Evolutionary conservation across 2,797 vertebrate species (phyloP).

Genomic region (Xyrichtys novacula): DNA sequence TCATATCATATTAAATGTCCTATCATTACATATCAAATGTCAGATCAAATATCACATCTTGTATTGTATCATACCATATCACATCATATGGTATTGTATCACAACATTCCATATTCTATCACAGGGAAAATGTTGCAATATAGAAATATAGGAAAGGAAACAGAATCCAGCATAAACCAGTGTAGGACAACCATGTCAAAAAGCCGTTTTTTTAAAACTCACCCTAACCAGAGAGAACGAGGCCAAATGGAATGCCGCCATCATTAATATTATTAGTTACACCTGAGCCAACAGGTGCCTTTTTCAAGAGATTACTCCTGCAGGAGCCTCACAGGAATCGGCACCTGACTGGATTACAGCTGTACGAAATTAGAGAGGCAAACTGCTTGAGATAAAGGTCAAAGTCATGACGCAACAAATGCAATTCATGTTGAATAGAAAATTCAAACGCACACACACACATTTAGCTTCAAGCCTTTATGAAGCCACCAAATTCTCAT

Average conservation of each 20-base stretch:
- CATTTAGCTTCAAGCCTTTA: not conserved
- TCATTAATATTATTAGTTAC: conserved; percentile 15
- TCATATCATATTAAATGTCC: too few relatives aligned
- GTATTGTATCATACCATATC: not conserved
- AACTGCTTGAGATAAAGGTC: conserved; percentile 8
- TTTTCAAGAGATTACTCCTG: not conserved
- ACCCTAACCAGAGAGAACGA: not conserved
- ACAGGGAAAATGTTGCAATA: too few relatives aligned
- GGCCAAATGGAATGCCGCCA: conserved; percentile 1
- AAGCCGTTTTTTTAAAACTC: not conserved
- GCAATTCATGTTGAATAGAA: conserved; percentile 14
- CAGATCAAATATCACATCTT: too few relatives aligned
- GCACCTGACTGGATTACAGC: not conserved
- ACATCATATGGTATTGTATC: not conserved
- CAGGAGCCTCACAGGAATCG: not conserved
- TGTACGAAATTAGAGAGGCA: not conserved
- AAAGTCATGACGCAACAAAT: conserved; percentile 1
- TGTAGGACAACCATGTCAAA: not conserved
- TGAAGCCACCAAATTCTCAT: not conserved
- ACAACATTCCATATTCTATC: not conserved
- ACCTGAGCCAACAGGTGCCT: conserved; percentile 14
- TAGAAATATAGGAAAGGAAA: too few relatives aligned
- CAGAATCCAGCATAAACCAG: not conserved
- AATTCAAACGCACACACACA: conserved; percentile 1
- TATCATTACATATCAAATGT: too few relatives aligned